Percentiles rank a stretch among this genome's conserved stretches.
Conservation (phyloP, 1,140 invertebrate genomes). For the Aricia agestis region DNA sequence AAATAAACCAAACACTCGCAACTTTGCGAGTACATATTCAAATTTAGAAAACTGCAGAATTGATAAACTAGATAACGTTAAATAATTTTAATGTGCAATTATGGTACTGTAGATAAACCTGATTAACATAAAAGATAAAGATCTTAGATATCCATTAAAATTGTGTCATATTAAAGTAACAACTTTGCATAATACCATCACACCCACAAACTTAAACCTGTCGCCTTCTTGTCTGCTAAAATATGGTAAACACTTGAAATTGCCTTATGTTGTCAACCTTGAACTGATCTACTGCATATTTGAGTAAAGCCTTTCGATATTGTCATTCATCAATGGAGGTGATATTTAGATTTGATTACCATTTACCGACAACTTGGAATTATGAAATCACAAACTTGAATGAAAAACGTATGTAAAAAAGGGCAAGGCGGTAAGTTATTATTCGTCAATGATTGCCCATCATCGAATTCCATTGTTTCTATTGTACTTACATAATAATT, state of each 20-base stretch:
- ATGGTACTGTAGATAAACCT: too few species aligned
- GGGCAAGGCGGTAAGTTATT: too few species aligned
- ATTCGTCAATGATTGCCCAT: too few species aligned
- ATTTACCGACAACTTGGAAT: too few species aligned
- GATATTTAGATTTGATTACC: neutral
- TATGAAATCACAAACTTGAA: neutral
- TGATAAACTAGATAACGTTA: too few species aligned
- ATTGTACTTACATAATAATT: too few species aligned
- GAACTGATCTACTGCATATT: slow-evolving; percentile 10
- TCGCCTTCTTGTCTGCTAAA: slow-evolving; percentile 13
- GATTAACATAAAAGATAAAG: neutral
- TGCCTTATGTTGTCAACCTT: neutral
- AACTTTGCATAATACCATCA: slow-evolving; percentile 1
- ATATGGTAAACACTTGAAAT: neutral
- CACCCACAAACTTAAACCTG: slow-evolving; percentile 6
- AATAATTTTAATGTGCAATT: too few species aligned
- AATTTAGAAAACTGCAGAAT: too few species aligned
- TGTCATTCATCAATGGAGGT: neutral
- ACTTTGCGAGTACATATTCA: too few species aligned
- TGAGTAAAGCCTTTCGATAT: neutral
- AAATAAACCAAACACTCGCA: too few species aligned
- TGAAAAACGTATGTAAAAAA: neutral
- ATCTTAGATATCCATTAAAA: neutral
- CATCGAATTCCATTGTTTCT: too few species aligned
- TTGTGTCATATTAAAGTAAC: neutral